Evolutionary conservation across 2,888 invertebrate genomes (phyloP).

Genomic region (Sinotaia quadrata): DNA sequence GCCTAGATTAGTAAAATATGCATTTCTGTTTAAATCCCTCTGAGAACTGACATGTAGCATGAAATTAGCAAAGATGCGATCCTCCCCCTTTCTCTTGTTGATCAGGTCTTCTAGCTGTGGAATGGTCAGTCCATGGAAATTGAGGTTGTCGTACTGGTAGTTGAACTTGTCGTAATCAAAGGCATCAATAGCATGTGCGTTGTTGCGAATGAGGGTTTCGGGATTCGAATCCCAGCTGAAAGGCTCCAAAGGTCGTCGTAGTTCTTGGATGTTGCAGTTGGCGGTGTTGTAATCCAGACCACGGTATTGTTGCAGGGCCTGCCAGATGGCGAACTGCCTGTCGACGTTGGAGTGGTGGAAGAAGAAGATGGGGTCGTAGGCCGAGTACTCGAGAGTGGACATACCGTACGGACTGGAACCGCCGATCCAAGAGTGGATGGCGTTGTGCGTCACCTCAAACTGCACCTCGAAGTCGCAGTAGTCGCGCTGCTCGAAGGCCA

Average conservation of each 20-base stretch:
- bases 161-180: slow-evolving; percentile 40
- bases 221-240: slow-evolving; percentile 33
- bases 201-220: slow-evolving; percentile 24
- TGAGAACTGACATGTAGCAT: slow-evolving; percentile 28
- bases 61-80: slow-evolving; percentile 39
- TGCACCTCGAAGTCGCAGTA: slow-evolving; percentile 39
- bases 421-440: slow-evolving; percentile 34
- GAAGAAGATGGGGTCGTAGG: slow-evolving; percentile 41
- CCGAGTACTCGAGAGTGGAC: slow-evolving; percentile 39
- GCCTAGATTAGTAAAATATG: too few relatives aligned
- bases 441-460: slow-evolving; percentile 36
- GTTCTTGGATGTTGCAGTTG: slow-evolving; percentile 42
- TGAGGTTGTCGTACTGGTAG: slow-evolving; percentile 40
- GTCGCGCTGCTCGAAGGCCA: slow-evolving; percentile 39
- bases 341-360: slow-evolving; percentile 37
- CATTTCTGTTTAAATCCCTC: too few relatives aligned
- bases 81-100: slow-evolving; percentile 20
- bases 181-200: slow-evolving; percentile 34
- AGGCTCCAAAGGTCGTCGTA: slow-evolving; percentile 37
- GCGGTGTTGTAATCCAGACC: slow-evolving; percentile 43
- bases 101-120: slow-evolving; percentile 38
- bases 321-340: slow-evolving; percentile 38
- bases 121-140: slow-evolving; percentile 42
- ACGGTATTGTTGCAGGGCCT: slow-evolving; percentile 41
- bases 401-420: slow-evolving; percentile 30